phyloP scores from a whole-genome alignment of 1,140 invertebrate species.

The Drosophila chauvacae region DNA sequence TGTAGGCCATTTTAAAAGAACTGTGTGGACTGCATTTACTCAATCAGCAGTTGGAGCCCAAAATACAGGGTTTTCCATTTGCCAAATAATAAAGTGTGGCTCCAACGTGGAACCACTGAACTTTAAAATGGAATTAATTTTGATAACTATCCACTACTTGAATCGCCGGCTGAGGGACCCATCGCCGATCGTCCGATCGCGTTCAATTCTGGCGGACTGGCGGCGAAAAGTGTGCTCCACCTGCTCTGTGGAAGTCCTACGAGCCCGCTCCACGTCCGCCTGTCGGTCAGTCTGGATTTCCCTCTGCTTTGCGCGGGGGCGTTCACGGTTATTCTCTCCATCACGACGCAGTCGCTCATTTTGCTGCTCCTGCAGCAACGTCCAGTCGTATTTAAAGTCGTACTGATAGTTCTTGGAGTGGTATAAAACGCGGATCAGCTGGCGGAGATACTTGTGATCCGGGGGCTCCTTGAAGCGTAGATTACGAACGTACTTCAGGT shows the following conservation, averaged over 20 bases:
- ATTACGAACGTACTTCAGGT: slow-evolving; percentile 97
- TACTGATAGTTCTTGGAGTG: slow-evolving; percentile 98
- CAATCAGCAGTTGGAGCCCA: not conserved
- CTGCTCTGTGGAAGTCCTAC: slow-evolving; percentile 8
- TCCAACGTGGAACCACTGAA: slow-evolving; percentile 4
- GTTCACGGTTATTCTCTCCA: not conserved
- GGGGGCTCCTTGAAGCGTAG: slow-evolving; percentile 98
- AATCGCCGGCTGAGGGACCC: not conserved
- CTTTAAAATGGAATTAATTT: slow-evolving; percentile 22
- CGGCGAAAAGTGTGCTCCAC: not conserved
- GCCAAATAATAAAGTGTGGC: not conserved
- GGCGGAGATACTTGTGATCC: slow-evolving; percentile 97
- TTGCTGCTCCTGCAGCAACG: slow-evolving; percentile 88
- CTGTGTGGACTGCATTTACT: not conserved
- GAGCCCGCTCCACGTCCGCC: slow-evolving; percentile 1
- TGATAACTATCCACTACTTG: slow-evolving; percentile 1
- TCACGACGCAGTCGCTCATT: slow-evolving; percentile 41
- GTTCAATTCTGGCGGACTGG: slow-evolving; percentile 5
- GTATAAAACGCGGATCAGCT: slow-evolving; percentile 98
- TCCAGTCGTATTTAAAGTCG: slow-evolving; percentile 99
- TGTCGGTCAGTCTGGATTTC: not conserved
- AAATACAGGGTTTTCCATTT: not conserved
- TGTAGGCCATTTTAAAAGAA: not conserved
- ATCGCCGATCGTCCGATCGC: slow-evolving; percentile 32
- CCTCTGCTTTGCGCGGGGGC: not conserved